Evolutionary conservation across 2,797 vertebrate species (phyloP), one percentile per base, ranked within the genome.

Genomic region (Myripristis murdjan): DNA sequence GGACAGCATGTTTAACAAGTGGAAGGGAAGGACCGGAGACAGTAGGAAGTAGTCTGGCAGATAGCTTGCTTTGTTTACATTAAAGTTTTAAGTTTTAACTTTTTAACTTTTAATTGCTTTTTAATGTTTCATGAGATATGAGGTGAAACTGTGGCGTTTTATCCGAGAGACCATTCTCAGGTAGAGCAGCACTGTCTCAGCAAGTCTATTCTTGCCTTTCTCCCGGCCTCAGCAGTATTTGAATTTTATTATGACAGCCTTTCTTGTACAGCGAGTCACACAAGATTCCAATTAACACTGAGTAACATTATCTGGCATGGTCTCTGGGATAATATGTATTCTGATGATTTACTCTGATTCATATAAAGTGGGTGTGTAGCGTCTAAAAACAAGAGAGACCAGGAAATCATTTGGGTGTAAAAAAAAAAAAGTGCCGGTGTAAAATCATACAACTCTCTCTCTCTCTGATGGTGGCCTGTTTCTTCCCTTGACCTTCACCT

Each of bases 101-200:
- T 46, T 15, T 22, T 2, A 84, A 83, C 66, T 81, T 86, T 78
- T 73, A 87, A 82, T 47, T 76, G 71, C 56, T 28, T 72, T 65
- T 77, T 12, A n/a, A 83, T 77, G 28, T 82, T 91, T 80, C 23
- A 79, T 75, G 63, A 70, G 64, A 79, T 75, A n/a, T n/a, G n/a
- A n/a, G n/a, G 60, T 48, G 68, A 80, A 77, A 51, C 44, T 68
- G 56, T 43, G 44, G 41, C 9, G 71, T 18, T 73, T 49, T 47
- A 20, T 22, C 10, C 49, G 23, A 33, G 65, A 20, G 35, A 37
- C 49, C 59, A n/a, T 43, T 51, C 62, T 52, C 18, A 18, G 26
- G 64, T 64, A 47, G 24, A 60, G 66, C 18, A 59, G 48, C n/a
- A 7, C 5, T 23, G 5, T 70, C 46, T 75, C 65, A 56, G 58